Evolutionary conservation across 2,797 vertebrate species (phyloP), one percentile per base, ranked within the genome.

Genomic region (Danionella dracula): DNA sequence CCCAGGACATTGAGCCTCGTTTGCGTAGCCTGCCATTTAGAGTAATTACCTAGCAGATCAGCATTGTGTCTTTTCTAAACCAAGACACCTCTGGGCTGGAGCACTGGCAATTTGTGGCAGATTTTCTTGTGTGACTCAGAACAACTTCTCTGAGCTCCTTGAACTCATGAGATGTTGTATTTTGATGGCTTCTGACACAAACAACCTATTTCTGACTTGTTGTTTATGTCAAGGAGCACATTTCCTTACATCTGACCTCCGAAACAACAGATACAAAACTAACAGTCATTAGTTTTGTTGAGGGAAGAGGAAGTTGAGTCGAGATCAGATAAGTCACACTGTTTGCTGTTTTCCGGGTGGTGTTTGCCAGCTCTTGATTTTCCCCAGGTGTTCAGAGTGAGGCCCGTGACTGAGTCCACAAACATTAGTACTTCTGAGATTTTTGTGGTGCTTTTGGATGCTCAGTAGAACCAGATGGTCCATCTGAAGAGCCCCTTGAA

Each of bases 381-480:
- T 40, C 69, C 53, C 54, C 67, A 54, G 44, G 54, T 65, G 60
- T 74, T 38, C 6, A 55, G 65, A 64, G 50, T 63, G 66, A 57
- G 10, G 44, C 59, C 44, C 9, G 48, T 15, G 57, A 65, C 68
- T 13, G 19, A 73, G 46, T 75, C 41, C 63, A 49, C 76, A 71
- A 81, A 79, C 71, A 73, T 76, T 44, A 45, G 10, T 17, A n/a
- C 55, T 74, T 46, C 65, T 20, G 5, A 40, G 19, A 7, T 49
- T 16, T 66, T 68, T n/a, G 46, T 57, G 46, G 56, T 63, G 16
- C 61, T 41, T 75, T 65, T 37, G 37, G 64, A 63, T 53, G 32
- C 40, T 50, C 38, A 58, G 27, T 51, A 38, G 16, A 51, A 50
- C 55, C 78, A 80, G 62, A 73, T 77, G 77, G 75, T 45, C 31